Base-by-base conservation (phyloP, 2,888 invertebrate genomes). In the Thalpophila matura region DNA sequence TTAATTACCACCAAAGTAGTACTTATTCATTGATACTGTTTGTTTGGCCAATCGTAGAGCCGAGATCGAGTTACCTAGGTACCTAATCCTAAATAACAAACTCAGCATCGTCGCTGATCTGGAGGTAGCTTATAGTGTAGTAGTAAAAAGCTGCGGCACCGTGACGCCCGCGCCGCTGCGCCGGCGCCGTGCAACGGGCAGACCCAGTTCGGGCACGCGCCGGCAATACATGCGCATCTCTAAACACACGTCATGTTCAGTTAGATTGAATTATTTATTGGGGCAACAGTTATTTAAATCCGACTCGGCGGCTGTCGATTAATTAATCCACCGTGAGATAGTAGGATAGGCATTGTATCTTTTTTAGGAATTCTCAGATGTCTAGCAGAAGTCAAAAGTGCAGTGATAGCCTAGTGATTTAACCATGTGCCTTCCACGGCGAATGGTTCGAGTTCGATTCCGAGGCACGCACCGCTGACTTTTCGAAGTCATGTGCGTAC, bases 161-260 rank as follows among this genome's bases (percentile, higher is more conserved):
- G 69, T 77, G 79, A 74, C 75, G 75, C 63, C 61, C 77, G 69
- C 79, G 79, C 74, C 75, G 75, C 63, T 64, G 71, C 57, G 61
- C 59, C 35, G 31, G 53, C 67, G 40, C 50, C 72, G 74, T 54
- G 57, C 87, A 89, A 86, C 89, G 87, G 89, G 79, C 61, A 87
- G 88, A 67, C 87, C 88, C 82, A 87, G 85, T 83, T 87, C 77
- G 26, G 66, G 74, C 84, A 84, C 74, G 62, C 59, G 69, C 73
- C 61, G 70, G 59, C 64, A 75, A 57, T 69, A 69, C 74, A 45
- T 54, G 35, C 67, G 43, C 60, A 37, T 27, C 42, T 56, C 35
- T 56, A 18, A 14, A 35, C 59, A n/a, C n/a, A 38, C 38, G 37
- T 33, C 46, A 38, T 24, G 12, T 40, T 46, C 62, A 51, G 55